Conservation (phyloP, 2,113 vertebrate genomes). For the Boleophthalmus pectinirostris region DNA sequence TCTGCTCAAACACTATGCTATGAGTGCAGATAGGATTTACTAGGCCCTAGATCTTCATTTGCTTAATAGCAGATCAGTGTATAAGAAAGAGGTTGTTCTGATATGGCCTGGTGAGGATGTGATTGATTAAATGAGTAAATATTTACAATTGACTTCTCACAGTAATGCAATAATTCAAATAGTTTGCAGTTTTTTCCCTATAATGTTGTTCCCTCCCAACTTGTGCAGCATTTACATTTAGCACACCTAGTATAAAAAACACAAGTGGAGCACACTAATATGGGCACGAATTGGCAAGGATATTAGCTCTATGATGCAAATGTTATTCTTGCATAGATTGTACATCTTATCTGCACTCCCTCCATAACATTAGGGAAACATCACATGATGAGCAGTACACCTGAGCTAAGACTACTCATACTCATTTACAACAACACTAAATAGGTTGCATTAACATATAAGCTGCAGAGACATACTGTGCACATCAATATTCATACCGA, state of each 20-base stretch:
- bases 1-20: conserved; percentile 43
- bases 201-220: conserved; percentile 30
- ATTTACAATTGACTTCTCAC: background rate
- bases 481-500: conserved; percentile 8
- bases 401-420: conserved; percentile 3
- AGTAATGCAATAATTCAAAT: too few species aligned
- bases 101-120: conserved; percentile 71
- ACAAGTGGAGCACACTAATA: conserved; percentile 12
- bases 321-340: conserved; percentile 23
- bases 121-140: too few species aligned
- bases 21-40: conserved; percentile 76
- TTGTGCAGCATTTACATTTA: background rate
- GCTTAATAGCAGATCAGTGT: conserved; percentile 81
- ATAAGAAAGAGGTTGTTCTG: conserved; percentile 64
- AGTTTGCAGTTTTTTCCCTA: background rate
- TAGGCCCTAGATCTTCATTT: conserved; percentile 78
- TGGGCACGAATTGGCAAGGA: conserved; percentile 13
- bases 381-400: conserved; percentile 9
- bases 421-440: conserved; percentile 16
- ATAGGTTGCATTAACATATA: conserved; percentile 18
- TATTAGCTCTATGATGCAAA: conserved; percentile 1
- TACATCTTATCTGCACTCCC: conserved; percentile 12
- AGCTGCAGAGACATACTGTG: conserved; percentile 17
- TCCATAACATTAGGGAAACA: conserved; percentile 16
- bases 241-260: conserved; percentile 45